A percentile compares a stretch with the other conserved stretches of the same genome.
phyloP scores from a whole-genome alignment of 92 coral and sea anemone species.

The Siderastrea siderea region DNA sequence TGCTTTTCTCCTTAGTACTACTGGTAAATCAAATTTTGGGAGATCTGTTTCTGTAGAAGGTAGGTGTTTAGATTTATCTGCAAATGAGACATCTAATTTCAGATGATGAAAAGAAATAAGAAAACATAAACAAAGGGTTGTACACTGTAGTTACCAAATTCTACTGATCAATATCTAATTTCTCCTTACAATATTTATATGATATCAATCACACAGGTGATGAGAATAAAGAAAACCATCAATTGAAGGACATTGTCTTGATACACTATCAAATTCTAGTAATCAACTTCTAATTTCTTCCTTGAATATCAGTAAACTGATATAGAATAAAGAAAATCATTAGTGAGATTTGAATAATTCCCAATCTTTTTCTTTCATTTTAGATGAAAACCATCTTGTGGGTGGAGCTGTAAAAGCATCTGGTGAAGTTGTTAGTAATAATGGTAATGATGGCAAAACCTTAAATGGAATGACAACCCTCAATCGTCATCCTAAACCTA shows the following conservation, averaged over 20 bases:
- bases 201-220: no score
- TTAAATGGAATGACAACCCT: slow-evolving; percentile 69
- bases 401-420: slow-evolving; percentile 18
- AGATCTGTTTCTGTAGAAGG: slow-evolving; percentile 64
- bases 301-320: background rate
- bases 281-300: background rate
- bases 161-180: no score
- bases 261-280: no score
- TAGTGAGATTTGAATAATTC: background rate
- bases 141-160: no score
- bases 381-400: slow-evolving; percentile 31
- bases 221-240: no score
- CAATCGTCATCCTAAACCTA: slow-evolving; percentile 88
- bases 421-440: slow-evolving; percentile 60
- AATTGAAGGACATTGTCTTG: no score
- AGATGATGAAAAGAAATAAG: no score
- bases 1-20: background rate
- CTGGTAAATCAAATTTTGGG: slow-evolving; percentile 18
- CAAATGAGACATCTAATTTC: no score
- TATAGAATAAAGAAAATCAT: background rate
- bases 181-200: no score
- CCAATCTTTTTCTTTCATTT: background rate
- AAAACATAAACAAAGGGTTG: no score
- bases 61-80: background rate
- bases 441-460: slow-evolving; percentile 49